These are phyloP conservation scores for Poeciliopsis occidentalis DNA, from an alignment of 2,113 vertebrate species.

Conservation along the genomic window DNA sequence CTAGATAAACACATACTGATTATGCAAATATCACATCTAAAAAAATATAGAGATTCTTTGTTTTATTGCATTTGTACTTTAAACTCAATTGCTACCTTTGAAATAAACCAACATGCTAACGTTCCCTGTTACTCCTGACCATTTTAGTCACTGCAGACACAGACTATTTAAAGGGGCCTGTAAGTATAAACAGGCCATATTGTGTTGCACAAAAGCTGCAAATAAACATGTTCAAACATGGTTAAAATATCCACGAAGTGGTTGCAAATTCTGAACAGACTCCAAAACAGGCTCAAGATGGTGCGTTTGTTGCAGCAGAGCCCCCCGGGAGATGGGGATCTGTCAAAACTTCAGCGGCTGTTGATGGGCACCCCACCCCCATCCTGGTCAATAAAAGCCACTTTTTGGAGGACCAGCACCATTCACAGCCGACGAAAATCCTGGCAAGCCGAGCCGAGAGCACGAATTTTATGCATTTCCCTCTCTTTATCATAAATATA, in stretches of 20 bases:
- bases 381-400: slow-evolving; percentile 73
- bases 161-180: slow-evolving; percentile 61
- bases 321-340: slow-evolving; percentile 59
- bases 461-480: slow-evolving; percentile 76
- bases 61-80: neutral
- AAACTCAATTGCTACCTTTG: neutral
- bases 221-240: slow-evolving; percentile 18
- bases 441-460: slow-evolving; percentile 59
- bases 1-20: slow-evolving; percentile 62
- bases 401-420: slow-evolving; percentile 63
- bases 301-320: slow-evolving; percentile 48
- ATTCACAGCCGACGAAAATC: slow-evolving; percentile 47
- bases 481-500: slow-evolving; percentile 98
- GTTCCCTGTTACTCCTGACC: slow-evolving; percentile 29
- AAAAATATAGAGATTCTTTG: neutral
- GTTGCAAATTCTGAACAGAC: slow-evolving; percentile 5
- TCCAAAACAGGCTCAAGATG: slow-evolving; percentile 5
- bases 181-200: slow-evolving; percentile 43
- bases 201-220: slow-evolving; percentile 43
- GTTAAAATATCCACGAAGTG: slow-evolving; percentile 12
- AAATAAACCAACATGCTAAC: neutral
- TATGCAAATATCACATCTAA: slow-evolving; percentile 6
- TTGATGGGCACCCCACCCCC: slow-evolving; percentile 70
- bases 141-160: slow-evolving; percentile 58
- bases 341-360: slow-evolving; percentile 80